Conservation (phyloP, 2,797 vertebrate genomes). For the Podargus strigoides region DNA sequence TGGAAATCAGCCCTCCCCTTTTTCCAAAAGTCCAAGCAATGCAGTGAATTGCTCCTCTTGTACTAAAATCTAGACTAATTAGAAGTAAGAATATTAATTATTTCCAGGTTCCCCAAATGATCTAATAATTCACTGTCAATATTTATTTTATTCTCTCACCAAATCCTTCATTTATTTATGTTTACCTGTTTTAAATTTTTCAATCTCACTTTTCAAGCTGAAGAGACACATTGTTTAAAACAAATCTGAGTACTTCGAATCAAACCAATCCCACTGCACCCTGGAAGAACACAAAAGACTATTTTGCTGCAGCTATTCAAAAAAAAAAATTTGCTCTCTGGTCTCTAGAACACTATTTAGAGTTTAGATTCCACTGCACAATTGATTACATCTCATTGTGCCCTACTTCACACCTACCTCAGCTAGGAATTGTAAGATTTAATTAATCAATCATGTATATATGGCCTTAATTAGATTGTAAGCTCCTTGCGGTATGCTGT, state of each 20-base stretch:
- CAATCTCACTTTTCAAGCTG: not conserved
- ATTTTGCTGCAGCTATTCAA: not conserved
- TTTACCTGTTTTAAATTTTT: not conserved
- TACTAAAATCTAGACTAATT: not conserved
- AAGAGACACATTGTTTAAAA: not conserved
- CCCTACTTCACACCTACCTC: not conserved
- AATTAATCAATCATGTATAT: not conserved
- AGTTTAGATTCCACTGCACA: not conserved
- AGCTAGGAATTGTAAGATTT: not conserved
- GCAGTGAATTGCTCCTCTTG: not conserved
- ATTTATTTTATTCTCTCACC: not conserved
- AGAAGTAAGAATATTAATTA: not conserved
- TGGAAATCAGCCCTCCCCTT: not conserved
- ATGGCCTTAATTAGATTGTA: not conserved
- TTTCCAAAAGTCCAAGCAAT: not conserved
- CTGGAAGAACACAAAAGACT: not conserved
- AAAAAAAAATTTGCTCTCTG: not conserved
- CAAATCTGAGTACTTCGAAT: not conserved
- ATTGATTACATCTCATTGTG: not conserved
- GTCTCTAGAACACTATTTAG: not conserved
- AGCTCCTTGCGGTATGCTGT: not conserved
- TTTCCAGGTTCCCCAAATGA: not conserved
- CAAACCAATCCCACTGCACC: not conserved
- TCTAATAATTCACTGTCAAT: not conserved
- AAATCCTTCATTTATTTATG: not conserved